Conservation (phyloP, 2,113 vertebrate genomes). For the Riparia riparia region DNA sequence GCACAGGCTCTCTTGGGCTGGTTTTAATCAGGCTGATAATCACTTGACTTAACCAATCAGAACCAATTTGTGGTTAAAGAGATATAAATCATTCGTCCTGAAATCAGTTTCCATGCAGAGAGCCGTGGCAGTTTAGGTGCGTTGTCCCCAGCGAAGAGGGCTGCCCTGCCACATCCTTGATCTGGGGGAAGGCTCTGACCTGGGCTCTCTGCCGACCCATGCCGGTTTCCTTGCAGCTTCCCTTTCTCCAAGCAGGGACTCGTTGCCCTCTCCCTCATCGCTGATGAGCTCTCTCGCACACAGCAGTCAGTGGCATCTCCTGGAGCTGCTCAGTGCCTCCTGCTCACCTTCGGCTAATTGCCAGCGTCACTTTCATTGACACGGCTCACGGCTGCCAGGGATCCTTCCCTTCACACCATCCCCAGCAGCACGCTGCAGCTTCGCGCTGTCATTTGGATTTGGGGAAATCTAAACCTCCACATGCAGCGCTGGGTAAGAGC, state of each 20-base stretch:
- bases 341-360: not conserved
- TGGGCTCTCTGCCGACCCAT: fast-evolving
- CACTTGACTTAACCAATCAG: not conserved
- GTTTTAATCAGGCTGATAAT: not conserved
- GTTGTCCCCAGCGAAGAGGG: fast-evolving
- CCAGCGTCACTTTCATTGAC: not conserved
- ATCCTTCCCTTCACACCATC: not conserved
- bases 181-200: not conserved
- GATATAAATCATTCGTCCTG: not conserved
- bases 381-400: not conserved
- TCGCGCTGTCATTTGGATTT: not conserved
- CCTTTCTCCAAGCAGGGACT: not conserved
- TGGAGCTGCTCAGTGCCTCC: not conserved
- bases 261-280: fast-evolving
- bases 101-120: not conserved
- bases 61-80: not conserved
- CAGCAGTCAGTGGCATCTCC: not conserved
- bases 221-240: not conserved
- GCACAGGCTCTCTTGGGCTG: not conserved
- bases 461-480: not conserved
- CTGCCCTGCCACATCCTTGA: not conserved
- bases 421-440: not conserved
- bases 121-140: not conserved
- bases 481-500: not conserved
- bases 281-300: not conserved